phyloP scores from a whole-genome alignment of 92 coral and sea anemone species.

The Heliopora coerulea region DNA sequence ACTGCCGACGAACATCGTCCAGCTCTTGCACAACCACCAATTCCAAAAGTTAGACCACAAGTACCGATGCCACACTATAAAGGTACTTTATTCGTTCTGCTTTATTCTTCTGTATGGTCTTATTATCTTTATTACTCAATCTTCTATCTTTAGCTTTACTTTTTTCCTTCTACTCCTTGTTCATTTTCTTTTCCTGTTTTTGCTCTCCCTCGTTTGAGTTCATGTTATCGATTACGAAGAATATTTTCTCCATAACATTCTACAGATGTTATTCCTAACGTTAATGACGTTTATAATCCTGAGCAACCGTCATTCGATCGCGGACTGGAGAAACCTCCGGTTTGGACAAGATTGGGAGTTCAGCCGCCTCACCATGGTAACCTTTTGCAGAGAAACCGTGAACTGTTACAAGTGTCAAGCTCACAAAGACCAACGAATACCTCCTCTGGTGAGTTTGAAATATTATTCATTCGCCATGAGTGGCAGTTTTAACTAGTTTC shows the following conservation, averaged over 20 bases:
- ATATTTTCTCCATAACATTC: neutral
- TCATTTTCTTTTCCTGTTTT: neutral
- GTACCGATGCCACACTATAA: constrained; percentile 25
- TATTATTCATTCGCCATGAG: too few species aligned
- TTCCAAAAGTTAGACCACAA: constrained; percentile 27
- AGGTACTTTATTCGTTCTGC: constrained; percentile 1
- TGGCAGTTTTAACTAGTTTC: too few species aligned
- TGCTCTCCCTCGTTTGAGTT: neutral
- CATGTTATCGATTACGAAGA: too few species aligned
- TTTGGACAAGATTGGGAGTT: constrained; percentile 89
- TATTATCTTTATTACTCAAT: too few species aligned
- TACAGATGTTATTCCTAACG: constrained; percentile 22
- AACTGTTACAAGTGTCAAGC: constrained; percentile 19
- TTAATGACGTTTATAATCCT: constrained; percentile 83
- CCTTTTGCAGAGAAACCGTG: constrained; percentile 30
- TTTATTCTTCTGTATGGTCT: too few species aligned
- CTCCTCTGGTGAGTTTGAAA: constrained; percentile 16
- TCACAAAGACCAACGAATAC: constrained; percentile 18
- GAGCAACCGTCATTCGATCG: constrained; percentile 99
- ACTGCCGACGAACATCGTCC: constrained; percentile 18
- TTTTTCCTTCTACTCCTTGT: neutral
- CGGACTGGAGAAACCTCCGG: constrained; percentile 56
- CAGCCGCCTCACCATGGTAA: constrained; percentile 59
- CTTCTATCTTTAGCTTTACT: neutral
- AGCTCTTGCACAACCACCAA: constrained; percentile 15